Base-by-base conservation (phyloP, 30 jellyfish, hydroid and myxozoan species). In the Cassiopea xamachana region DNA sequence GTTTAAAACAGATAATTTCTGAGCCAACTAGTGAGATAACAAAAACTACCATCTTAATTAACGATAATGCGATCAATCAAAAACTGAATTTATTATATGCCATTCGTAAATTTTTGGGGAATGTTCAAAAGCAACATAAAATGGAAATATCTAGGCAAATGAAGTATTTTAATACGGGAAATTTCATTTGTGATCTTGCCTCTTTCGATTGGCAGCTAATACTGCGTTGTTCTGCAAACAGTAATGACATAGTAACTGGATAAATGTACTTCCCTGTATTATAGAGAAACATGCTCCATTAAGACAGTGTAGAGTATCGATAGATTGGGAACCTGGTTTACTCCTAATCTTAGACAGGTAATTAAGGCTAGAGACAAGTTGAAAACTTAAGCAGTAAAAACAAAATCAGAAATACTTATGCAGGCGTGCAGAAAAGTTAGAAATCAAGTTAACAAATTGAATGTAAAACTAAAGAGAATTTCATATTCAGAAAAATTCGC, bases 1-100 rank as follows among this genome's bases (percentile, higher is more conserved):
- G 87, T 47, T 7, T 50, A 1, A 47, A 78, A 69, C 75, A 78
- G 87, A 44, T 78, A 49, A 78, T 78, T 45, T 19, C 58, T 78
- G 61, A 46, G 61, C 69, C 69, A 45, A 78, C 87, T 78, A 45
- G 73, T 27, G 87, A 46, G 77, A 78, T 75, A 43, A 45, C 60
- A 15, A 69, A 1, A 46, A 19, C 87, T 27, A 9, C 74, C 87
- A 46, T 75, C 73, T 46, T 78, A 39, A 46, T 78, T 78, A 75
- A 78, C 60, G 75, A 78, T 69, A 78, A 44, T 47, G 87, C 87
- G 48, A 50, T 55, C 58, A 78, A 17, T 44, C 51, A 8, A 46
- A 47, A 78, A 45, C 60, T 14, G 45, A 78, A 78, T 55, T 44
- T 48, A 73, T 75, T 48, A 8, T 79, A 79, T 46, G 64, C 19